Evolutionary conservation across 2,888 invertebrate species (phyloP), one percentile per base, ranked within the genome.

Genomic region (Lagria hirta): DNA sequence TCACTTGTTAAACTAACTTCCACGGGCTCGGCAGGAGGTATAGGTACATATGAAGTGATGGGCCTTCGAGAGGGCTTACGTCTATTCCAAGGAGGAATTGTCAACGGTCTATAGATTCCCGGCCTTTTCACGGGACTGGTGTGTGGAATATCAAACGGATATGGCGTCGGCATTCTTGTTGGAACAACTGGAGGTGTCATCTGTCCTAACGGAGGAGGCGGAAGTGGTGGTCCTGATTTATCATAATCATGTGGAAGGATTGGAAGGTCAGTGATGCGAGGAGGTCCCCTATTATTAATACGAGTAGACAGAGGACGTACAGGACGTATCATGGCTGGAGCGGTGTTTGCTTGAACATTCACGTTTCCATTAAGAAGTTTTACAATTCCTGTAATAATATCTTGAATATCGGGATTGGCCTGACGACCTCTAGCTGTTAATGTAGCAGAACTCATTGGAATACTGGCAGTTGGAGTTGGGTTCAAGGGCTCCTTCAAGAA

Each of bases 231-330:
- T 5, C 75, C 73, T 1, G 77, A 76, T 1, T 75, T 68, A 56
- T 84, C 83, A 50, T 82, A 81, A 45, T 84, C 83, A n/a, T 82
- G 78, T 0, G 82, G 81, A 15, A 87, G 57, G 0, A 82, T 81
- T 23, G 86, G 85, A 0, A 84, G 77, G 57, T 90, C 89, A 0
- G 87, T 82, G 52, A 91, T 86, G 51, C 89, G 79, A 0, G 93
- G 92, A 0, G 93, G 94, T 0, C 92, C 93, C 44, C 94, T 74
- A 64, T 94, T 91, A 62, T 94, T 94, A 8, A 94, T 93, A 48
- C 93, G 76, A 2, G 86, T 84, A 13, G 82, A 79, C 58, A 84
- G 72, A 0, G 88, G 88, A 7, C 87, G 73, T 7, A 77, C 62
- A 2, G 84, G 84, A 42, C 87, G 75, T 2, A 26, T 38, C 7